Evolutionary conservation across 2,113 vertebrate genomes (phyloP).

Genomic region (Argyrosomus japonicus): DNA sequence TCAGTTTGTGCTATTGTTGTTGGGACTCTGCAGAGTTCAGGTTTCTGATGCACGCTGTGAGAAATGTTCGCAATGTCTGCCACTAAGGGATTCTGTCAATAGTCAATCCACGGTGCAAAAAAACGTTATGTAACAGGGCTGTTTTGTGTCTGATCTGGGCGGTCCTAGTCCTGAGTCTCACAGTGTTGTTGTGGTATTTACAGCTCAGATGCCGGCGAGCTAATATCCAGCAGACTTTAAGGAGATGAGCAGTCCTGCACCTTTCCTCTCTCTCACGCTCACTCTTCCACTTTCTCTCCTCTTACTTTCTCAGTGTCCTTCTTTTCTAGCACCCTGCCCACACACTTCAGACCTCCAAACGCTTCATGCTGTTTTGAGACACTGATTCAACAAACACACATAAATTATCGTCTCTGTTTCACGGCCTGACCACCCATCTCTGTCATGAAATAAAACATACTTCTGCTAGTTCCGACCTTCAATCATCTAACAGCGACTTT

Average conservation of each 20-base stretch:
- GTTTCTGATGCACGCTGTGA: slow-evolving; percentile 50
- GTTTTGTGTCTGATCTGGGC: slow-evolving; percentile 6
- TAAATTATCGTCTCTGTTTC: slow-evolving; percentile 4
- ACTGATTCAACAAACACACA: slow-evolving; percentile 8
- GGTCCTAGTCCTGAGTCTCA: background rate
- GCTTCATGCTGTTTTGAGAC: slow-evolving; percentile 1
- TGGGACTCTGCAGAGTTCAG: slow-evolving; percentile 4
- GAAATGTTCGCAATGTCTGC: slow-evolving; percentile 34
- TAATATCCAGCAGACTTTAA: slow-evolving; percentile 1
- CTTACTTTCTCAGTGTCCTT: slow-evolving; percentile 6
- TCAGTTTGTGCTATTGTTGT: slow-evolving; percentile 33
- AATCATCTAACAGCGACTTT: background rate
- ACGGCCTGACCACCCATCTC: slow-evolving; percentile 16
- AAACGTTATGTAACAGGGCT: slow-evolving; percentile 25
- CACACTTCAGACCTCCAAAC: slow-evolving; percentile 4
- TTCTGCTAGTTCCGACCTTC: background rate
- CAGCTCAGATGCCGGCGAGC: background rate
- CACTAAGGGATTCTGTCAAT: slow-evolving; percentile 37
- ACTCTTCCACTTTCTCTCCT: background rate
- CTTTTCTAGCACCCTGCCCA: slow-evolving; percentile 5
- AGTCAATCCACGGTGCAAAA: slow-evolving; percentile 12
- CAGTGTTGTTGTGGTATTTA: slow-evolving; percentile 42
- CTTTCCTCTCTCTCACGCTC: background rate
- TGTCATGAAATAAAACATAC: background rate
- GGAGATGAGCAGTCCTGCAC: slow-evolving; percentile 3